Percentiles rank a stretch among this genome's conserved stretches.
Conservation (phyloP, 2,797 vertebrate genomes). For the Pipistrellus kuhlii region DNA sequence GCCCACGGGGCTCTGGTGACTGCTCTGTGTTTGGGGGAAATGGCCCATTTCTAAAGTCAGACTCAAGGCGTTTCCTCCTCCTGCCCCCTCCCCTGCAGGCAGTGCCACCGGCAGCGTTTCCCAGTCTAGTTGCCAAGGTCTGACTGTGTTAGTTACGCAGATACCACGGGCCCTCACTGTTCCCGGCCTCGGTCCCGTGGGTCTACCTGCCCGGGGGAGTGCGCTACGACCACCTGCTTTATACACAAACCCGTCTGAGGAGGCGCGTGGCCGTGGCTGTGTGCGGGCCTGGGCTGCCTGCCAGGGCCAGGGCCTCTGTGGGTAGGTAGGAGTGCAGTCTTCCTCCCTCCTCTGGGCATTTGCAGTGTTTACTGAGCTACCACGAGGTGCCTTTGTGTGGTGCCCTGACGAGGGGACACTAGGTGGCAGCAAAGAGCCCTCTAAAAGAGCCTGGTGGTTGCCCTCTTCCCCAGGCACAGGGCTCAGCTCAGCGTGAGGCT, state of each 20-base stretch:
- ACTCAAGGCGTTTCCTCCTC: too few relatives aligned
- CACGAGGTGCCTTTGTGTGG: not conserved
- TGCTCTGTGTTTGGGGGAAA: not conserved
- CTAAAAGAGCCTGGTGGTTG: too few relatives aligned
- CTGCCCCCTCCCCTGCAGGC: not conserved
- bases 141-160: not conserved
- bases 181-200: not conserved
- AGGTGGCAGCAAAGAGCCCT: not conserved
- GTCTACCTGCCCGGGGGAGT: not conserved
- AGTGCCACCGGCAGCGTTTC: not conserved
- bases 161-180: too few relatives aligned
- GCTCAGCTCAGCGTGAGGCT: not conserved
- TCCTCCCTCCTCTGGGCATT: rapidly evolving
- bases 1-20: not conserved
- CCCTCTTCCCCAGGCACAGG: too few relatives aligned
- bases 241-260: too few relatives aligned
- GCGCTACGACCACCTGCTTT: not conserved
- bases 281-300: not conserved
- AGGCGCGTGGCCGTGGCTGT: too few relatives aligned
- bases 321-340: too few relatives aligned
- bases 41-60: not conserved
- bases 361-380: not conserved
- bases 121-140: not conserved
- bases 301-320: not conserved
- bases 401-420: not conserved